These are phyloP conservation scores for Brienomyrus brachyistius DNA, from an alignment of 2,113 vertebrate species.

Conservation along the genomic window DNA sequence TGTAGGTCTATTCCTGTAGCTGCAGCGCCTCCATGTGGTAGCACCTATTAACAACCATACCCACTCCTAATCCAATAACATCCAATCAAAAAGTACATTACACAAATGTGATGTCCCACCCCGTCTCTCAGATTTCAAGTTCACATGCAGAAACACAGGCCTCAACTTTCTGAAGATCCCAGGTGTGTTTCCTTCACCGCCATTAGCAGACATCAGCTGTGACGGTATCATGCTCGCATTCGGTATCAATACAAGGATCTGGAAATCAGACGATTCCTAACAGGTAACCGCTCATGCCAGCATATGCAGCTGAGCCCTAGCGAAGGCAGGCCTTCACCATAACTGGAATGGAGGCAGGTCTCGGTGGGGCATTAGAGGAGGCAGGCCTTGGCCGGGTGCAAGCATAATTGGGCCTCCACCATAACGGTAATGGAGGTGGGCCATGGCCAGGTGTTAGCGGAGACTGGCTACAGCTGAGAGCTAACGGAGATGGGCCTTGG, in stretches of 20 bases:
- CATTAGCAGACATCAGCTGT: not conserved
- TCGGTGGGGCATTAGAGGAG: no score
- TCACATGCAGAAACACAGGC: not conserved
- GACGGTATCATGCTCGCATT: not conserved
- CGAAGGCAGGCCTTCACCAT: not conserved
- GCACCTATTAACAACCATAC: not conserved
- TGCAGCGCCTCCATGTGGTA: conserved; percentile 1
- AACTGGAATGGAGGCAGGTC: not conserved
- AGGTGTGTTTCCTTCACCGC: not conserved
- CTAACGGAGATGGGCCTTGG: not conserved
- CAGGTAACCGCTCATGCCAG: not conserved
- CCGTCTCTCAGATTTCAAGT: not conserved
- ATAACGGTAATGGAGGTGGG: no score
- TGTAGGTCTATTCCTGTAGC: not conserved
- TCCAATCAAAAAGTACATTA: not conserved
- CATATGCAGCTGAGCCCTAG: not conserved
- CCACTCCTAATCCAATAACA: no score
- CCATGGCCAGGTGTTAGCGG: not conserved
- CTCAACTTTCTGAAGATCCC: not conserved
- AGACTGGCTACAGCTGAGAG: not conserved
- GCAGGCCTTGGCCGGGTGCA: no score
- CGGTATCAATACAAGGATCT: not conserved
- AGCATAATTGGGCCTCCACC: no score
- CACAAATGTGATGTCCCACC: not conserved
- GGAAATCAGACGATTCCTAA: not conserved